phyloP scores from a whole-genome alignment of 2,797 vertebrate genomes.

The Peromyscus aztecus region DNA sequence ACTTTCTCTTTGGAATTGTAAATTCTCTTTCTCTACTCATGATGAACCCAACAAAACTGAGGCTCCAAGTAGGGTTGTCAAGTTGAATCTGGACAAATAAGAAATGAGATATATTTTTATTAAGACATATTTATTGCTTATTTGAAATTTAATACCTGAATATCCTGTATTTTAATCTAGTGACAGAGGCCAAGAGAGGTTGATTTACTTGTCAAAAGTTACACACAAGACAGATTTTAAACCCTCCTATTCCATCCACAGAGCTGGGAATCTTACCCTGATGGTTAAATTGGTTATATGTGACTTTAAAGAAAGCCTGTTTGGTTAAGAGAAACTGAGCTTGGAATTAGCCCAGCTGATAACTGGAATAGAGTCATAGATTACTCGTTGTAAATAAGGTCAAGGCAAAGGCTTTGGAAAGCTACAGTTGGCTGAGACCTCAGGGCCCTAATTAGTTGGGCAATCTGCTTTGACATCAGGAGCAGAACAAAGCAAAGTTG shows the following conservation, averaged over 20 bases:
- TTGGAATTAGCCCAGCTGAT: conserved; percentile 19
- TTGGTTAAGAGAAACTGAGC: conserved; percentile 7
- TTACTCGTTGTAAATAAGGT: conserved; percentile 59
- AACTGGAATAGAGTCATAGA: conserved; percentile 48
- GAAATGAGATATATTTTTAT: neutral
- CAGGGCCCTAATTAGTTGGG: conserved; percentile 62
- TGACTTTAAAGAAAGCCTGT: conserved; percentile 24
- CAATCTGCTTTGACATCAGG: conserved; percentile 70
- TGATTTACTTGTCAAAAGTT: conserved; percentile 26
- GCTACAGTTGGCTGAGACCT: conserved; percentile 15
- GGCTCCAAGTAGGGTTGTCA: neutral
- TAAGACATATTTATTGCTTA: conserved; percentile 12
- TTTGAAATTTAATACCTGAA: conserved; percentile 46
- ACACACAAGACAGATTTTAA: neutral
- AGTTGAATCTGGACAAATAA: neutral
- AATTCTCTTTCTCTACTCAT: neutral
- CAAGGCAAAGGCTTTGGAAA: conserved; percentile 34
- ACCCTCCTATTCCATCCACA: neutral
- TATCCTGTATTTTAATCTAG: neutral
- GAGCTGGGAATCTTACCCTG: neutral
- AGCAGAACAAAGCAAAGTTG: conserved; percentile 72
- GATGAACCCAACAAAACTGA: neutral
- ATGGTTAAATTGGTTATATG: neutral
- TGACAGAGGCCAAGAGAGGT: neutral
- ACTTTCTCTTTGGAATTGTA: neutral